Conservation (phyloP, 2,888 invertebrate genomes). For the Leptogaster cylindrica region DNA sequence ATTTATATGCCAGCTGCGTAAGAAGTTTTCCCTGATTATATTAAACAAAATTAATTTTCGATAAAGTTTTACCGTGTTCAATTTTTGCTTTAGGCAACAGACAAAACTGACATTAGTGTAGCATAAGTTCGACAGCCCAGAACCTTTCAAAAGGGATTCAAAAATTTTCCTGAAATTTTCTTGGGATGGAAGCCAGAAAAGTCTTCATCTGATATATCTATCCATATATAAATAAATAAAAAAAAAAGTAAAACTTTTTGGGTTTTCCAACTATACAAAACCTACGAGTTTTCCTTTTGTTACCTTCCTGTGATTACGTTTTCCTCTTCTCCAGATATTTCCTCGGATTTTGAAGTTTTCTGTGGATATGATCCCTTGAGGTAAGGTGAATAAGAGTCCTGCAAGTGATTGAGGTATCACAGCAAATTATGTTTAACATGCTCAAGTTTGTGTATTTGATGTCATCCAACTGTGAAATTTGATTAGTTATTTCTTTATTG, state of each 20-base stretch:
- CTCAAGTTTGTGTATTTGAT: neutral
- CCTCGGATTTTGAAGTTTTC: neutral
- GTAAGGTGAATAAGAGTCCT: no score
- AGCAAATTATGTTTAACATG: neutral
- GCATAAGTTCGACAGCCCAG: neutral
- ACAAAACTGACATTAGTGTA: neutral
- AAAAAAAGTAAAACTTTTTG: no score
- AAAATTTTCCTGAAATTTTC: neutral
- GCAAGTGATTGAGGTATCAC: no score
- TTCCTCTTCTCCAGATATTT: neutral
- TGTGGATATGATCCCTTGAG: neutral
- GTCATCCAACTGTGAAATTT: constrained; percentile 11
- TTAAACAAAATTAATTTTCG: constrained; percentile 11
- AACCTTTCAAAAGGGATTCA: neutral
- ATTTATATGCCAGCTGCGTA: constrained; percentile 8
- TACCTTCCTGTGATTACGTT: no score
- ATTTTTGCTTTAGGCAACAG: neutral
- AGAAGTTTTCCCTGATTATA: neutral
- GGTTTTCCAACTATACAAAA: no score
- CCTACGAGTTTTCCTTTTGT: no score
- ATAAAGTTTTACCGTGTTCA: neutral
- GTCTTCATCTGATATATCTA: no score
- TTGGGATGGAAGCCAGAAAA: no score
- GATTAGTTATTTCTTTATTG: no score
- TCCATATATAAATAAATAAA: no score